Evolutionary conservation across 2,113 vertebrate genomes (phyloP).

Genomic region (Pristiophorus japonicus): DNA sequence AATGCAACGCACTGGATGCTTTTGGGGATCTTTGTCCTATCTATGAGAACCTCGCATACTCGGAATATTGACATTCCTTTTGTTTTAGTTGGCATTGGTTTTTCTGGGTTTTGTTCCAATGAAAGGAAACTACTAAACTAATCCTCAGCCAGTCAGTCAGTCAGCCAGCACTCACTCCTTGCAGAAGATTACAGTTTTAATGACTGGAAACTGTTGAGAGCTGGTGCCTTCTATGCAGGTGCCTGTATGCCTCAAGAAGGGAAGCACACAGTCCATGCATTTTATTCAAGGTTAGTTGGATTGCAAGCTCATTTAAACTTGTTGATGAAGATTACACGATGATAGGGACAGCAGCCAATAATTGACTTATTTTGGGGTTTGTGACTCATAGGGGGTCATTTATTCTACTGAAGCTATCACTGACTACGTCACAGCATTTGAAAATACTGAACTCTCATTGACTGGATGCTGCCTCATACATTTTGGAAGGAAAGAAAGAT

Average conservation of each 20-base stretch:
- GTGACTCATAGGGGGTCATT: no score
- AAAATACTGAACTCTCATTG: not conserved
- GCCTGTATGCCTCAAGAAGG: not conserved
- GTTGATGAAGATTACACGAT: not conserved
- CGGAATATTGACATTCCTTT: not conserved
- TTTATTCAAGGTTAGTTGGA: not conserved
- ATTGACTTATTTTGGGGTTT: not conserved
- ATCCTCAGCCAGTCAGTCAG: not conserved
- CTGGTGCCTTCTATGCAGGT: not conserved
- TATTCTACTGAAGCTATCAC: not conserved
- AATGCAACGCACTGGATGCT: no score
- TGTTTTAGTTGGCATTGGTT: not conserved
- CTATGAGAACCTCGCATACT: not conserved
- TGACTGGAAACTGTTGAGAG: not conserved
- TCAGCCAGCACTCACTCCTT: not conserved
- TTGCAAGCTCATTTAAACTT: not conserved
- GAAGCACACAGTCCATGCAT: not conserved
- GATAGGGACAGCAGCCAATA: not conserved
- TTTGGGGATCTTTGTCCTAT: not conserved
- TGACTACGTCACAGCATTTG: not conserved
- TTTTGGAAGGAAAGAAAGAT: not conserved
- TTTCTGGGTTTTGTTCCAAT: not conserved
- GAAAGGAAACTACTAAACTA: not conserved
- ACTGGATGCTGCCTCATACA: not conserved
- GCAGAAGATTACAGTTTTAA: slow-evolving; percentile 9